Evolutionary conservation across 2,888 invertebrate genomes (phyloP).

Genomic region (Malthinus flaveolus): DNA sequence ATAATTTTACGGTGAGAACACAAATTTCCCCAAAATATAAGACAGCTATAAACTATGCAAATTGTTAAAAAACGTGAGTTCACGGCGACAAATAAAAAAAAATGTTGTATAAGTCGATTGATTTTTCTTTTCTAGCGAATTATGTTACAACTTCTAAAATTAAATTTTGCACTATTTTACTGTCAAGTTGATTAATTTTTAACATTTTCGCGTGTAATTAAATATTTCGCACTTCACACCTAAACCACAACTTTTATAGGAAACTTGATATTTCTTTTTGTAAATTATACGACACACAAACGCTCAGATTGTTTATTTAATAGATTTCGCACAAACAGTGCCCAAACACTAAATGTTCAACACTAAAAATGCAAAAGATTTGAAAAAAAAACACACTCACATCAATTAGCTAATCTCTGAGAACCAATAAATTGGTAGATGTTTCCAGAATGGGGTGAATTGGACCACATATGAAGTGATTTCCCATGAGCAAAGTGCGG

Average conservation of each 20-base stretch:
- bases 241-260: slow-evolving; percentile 11
- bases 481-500: slow-evolving; percentile 42
- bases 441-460: slow-evolving; percentile 48
- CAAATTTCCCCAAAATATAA: slow-evolving; percentile 37
- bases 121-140: neutral
- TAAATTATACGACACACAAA: slow-evolving; percentile 5
- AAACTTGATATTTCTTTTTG: slow-evolving; percentile 10
- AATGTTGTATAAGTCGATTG: neutral
- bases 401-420: slow-evolving; percentile 47
- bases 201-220: no score
- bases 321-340: neutral
- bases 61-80: slow-evolving; percentile 4
- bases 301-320: neutral
- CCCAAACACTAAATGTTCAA: neutral
- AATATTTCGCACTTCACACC: slow-evolving; percentile 11
- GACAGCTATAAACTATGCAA: slow-evolving; percentile 22
- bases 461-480: slow-evolving; percentile 48
- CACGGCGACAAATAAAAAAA: slow-evolving; percentile 1
- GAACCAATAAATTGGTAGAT: slow-evolving; percentile 49
- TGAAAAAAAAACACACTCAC: slow-evolving; percentile 42
- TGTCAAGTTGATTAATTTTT: no score
- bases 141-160: no score
- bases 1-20: slow-evolving; percentile 48
- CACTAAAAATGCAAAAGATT: slow-evolving; percentile 3
- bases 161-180: no score